Evolutionary conservation across 1,140 invertebrate species (phyloP).

Genomic region (Ceratoteleas bidentatus): DNA sequence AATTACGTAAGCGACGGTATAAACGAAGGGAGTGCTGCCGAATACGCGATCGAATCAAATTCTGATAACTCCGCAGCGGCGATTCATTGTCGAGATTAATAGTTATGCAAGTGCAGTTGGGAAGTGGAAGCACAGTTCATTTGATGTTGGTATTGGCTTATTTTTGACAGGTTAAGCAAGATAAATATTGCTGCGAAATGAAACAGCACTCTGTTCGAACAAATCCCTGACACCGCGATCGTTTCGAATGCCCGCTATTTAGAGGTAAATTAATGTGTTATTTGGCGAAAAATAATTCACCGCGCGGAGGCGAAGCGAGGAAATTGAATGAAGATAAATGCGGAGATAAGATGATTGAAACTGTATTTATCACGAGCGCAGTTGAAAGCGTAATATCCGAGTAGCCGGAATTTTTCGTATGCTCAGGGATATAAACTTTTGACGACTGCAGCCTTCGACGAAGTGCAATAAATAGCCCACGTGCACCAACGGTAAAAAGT

Average conservation of each 20-base stretch:
- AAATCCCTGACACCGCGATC: background rate
- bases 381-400: background rate
- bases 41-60: constrained; percentile 53
- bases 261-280: constrained; percentile 5
- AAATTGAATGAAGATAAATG: background rate
- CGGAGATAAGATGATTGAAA: background rate
- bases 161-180: constrained; percentile 13
- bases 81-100: constrained; percentile 47
- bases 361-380: background rate
- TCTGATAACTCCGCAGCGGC: constrained; percentile 32
- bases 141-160: constrained; percentile 19
- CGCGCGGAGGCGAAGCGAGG: background rate
- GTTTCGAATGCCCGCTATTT: background rate
- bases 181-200: constrained; percentile 4
- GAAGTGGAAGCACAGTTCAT: constrained; percentile 25
- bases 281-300: background rate
- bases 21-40: constrained; percentile 39
- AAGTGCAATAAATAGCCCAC: constrained; percentile 1
- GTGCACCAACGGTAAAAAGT: constrained; percentile 1
- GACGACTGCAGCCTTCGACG: constrained; percentile 3
- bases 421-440: constrained; percentile 4
- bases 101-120: constrained; percentile 29
- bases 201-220: constrained; percentile 2
- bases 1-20: constrained; percentile 49
- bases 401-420: background rate